phyloP scores from a whole-genome alignment of 2,113 vertebrate species.

The Xenopus borealis region DNA sequence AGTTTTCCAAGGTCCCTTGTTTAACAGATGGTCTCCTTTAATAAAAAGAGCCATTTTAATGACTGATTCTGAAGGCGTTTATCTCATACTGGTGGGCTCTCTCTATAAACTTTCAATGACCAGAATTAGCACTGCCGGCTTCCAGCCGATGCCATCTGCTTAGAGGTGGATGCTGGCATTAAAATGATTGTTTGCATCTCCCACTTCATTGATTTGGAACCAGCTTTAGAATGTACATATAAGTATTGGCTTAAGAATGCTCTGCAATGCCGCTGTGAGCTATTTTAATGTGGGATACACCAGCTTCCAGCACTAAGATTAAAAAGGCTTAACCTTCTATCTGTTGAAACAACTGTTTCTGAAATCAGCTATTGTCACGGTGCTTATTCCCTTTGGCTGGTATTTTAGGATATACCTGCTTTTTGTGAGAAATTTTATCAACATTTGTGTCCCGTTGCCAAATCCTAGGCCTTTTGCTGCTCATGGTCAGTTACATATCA shows the following conservation, averaged over 20 bases:
- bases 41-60: slow-evolving; percentile 83
- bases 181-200: slow-evolving; percentile 59
- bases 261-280: slow-evolving; percentile 48
- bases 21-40: slow-evolving; percentile 80
- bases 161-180: slow-evolving; percentile 64
- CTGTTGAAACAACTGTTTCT: slow-evolving; percentile 48
- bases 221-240: slow-evolving; percentile 58
- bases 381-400: slow-evolving; percentile 46
- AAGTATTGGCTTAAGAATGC: slow-evolving; percentile 45
- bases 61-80: slow-evolving; percentile 79
- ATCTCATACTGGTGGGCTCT: slow-evolving; percentile 67
- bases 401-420: slow-evolving; percentile 48
- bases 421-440: slow-evolving; percentile 23
- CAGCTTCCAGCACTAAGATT: slow-evolving; percentile 55
- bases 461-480: no score
- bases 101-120: slow-evolving; percentile 73
- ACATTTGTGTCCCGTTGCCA: slow-evolving; percentile 41
- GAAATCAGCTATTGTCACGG: slow-evolving; percentile 51
- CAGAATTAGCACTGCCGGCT: slow-evolving; percentile 66
- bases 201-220: slow-evolving; percentile 72
- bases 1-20: slow-evolving; percentile 65
- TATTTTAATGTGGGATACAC: slow-evolving; percentile 52
- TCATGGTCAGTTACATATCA: no score
- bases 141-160: slow-evolving; percentile 84
- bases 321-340: slow-evolving; percentile 56